Conservation (phyloP, 2,113 vertebrate genomes). For the Numida meleagris region DNA sequence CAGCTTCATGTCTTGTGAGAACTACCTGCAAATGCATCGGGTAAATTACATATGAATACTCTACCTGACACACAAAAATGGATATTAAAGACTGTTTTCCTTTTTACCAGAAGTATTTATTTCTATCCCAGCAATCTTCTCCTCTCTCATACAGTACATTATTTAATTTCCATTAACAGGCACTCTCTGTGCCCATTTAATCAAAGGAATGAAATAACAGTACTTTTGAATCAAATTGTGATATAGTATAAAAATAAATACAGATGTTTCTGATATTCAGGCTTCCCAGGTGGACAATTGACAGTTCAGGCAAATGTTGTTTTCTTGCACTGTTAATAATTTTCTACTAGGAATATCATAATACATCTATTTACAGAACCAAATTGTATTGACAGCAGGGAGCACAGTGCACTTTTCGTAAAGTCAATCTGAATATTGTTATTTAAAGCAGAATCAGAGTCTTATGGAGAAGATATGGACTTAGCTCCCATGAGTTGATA, state of each 20-base stretch:
- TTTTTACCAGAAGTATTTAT: neutral
- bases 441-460: constrained; percentile 46
- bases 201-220: neutral
- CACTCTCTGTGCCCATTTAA: neutral
- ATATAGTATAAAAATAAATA: constrained; percentile 3
- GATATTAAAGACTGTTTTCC: neutral
- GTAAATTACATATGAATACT: constrained; percentile 5
- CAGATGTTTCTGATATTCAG: neutral
- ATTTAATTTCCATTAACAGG: constrained; percentile 6
- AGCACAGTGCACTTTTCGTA: neutral
- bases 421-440: constrained; percentile 17
- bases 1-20: neutral
- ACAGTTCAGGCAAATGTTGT: neutral
- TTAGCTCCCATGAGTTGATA: constrained; percentile 32
- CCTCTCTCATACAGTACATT: neutral
- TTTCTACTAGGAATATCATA: neutral
- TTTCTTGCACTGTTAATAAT: constrained; percentile 4
- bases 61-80: neutral
- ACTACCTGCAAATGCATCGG: neutral
- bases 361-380: neutral
- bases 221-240: neutral
- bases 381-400: neutral
- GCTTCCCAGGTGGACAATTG: neutral
- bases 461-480: neutral
- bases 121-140: neutral